phyloP scores from a whole-genome alignment of 1,140 invertebrate species.

The Mesaphorura yosii region DNA sequence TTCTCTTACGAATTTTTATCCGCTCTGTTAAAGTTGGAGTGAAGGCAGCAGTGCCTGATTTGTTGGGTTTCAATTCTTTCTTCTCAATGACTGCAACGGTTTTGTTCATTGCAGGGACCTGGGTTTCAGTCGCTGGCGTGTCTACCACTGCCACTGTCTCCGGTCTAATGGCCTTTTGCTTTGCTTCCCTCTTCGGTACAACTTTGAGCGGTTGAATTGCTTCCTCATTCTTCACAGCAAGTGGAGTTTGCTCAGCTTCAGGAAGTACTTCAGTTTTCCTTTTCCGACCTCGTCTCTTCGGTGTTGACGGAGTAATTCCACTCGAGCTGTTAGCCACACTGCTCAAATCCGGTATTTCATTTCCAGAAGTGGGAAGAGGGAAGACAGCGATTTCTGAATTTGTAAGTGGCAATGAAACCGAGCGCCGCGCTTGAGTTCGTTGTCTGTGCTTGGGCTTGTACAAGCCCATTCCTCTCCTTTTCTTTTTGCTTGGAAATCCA shows the following conservation, averaged over 20 bases:
- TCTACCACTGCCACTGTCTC: neutral
- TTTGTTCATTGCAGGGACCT: neutral
- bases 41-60: neutral
- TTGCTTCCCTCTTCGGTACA: neutral
- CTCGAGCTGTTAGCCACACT: constrained; percentile 11
- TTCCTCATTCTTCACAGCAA: too few species aligned
- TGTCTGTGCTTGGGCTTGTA: too few species aligned
- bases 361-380: neutral
- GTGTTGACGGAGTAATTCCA: neutral
- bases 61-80: neutral
- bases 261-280: too few species aligned
- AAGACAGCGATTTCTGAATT: neutral
- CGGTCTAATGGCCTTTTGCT: neutral
- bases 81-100: neutral
- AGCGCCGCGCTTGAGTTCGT: too few species aligned
- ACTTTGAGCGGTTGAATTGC: neutral
- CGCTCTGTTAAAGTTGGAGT: constrained; percentile 26
- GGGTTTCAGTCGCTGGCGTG: too few species aligned
- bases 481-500: constrained; percentile 70
- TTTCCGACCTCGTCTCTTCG: neutral
- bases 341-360: constrained; percentile 29
- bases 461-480: constrained; percentile 48
- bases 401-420: too few species aligned
- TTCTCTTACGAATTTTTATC: constrained; percentile 30
- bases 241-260: too few species aligned